Base-by-base conservation (phyloP, 2,113 vertebrate genomes). In the Dicaeum eximium region DNA sequence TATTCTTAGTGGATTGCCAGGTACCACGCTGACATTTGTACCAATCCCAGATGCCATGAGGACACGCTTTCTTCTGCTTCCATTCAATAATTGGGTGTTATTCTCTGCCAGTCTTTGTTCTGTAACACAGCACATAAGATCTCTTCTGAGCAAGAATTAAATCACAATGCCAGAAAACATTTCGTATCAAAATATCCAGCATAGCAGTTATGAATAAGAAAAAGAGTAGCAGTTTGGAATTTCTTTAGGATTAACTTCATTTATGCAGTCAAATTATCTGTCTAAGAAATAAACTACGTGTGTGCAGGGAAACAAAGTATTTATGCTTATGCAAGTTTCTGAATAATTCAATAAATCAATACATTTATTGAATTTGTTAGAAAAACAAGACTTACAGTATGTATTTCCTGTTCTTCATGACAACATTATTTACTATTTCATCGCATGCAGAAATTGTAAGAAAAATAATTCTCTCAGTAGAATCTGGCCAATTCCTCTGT, bases 21-120 rank as follows among this genome's bases (percentile, higher is more conserved):
- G 97, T 78, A 91, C 97, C 75, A 98, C 94, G 15, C 23, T 96
- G 79, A 97, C 77, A 44, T 91, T 98, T 48, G 97, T 97, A 38
- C 98, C 98, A 17, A 84, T 62, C 33, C 78, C 96, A 73, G 98
- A 98, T 6, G 98, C 97, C 98, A 98, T 98, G 33, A 98, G 86
- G 74, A 98, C 97, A 67, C 95, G 96, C 38, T 97, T 98, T 79
- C 96, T 98, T 94, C 95, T 98, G 86, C 87, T 96, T 83, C 80
- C 89, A 94, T 97, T 98, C 61, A 94, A 83, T 53, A 95, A 92
- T 0, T 80, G 60, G 19, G 51, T 54, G 56, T 53, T 94, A 50
- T 71, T 93, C 62, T 95, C 92, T 21, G 69, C 54, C 38, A 44
- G 35, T 30, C 58, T 94, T 94, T 67, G 90, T 57, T 96, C 96